Base-by-base conservation (phyloP, 2,888 invertebrate species). In the Peribatodes rhomboidaria region DNA sequence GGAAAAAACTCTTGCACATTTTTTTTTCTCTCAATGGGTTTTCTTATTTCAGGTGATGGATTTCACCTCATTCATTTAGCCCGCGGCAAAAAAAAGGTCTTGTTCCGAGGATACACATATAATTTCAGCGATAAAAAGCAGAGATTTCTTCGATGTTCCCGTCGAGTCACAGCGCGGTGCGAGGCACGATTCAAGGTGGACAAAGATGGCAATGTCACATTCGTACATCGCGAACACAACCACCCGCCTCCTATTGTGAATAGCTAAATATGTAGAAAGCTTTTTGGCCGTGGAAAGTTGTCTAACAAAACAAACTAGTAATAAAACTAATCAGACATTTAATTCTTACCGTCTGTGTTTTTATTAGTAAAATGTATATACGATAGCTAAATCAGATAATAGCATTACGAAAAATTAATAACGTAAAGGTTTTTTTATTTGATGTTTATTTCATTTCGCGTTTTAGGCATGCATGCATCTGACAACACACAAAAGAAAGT, bases 141-240 rank as follows among this genome's bases (percentile, higher is more conserved):
- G 49, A 67, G 52, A 0, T 31, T 56, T 9, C 68, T 72, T 0
- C 66, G 70, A 7, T 74, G 74, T 57, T 74, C 74, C 0, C 69
- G 54, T 22, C 65, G 74, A 35, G 16, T 8, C 0, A 61, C 58
- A 0, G 47, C 20, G 6, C 68, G 67, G 14, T 77, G 77, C 59
- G 13, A 57, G 10, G 82, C 80, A 10, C 72, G 70, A 1, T 55
- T 82, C 20, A 73, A 67, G 20, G 60, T 78, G 8, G 74, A 77
- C 18, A 14, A 39, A 0, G 27, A 55, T 0, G 73, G 65, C 0
- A 61, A 54, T 2, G 59, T 75, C 1, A 41, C 78, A 0, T 35
- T 52, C 1, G 7, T 56, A 13, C 10, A 52, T 11, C 16, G 41
- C 0, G 13, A 22, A 2, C 65, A 65, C 41, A 66, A 69, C 16